phyloP scores from a whole-genome alignment of 64 coral and sea anemone genomes.

The Anthopleura sola region DNA sequence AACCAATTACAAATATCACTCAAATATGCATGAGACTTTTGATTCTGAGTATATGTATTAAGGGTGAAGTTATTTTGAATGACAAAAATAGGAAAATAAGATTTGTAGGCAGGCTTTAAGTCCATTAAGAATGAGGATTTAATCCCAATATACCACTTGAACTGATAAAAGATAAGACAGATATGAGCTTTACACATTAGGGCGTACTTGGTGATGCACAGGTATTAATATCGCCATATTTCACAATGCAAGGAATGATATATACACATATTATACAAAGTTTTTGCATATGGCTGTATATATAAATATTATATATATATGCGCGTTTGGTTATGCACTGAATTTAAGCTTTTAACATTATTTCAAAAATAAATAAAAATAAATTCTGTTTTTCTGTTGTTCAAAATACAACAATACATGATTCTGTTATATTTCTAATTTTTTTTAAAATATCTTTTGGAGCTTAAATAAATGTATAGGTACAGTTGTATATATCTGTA shows the following conservation, averaged over 20 bases:
- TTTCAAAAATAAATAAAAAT: no score
- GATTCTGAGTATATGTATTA: not conserved
- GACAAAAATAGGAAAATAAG: not conserved
- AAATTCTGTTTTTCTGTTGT: no score
- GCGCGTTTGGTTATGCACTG: no score
- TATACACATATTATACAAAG: no score
- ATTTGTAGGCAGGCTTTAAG: not conserved
- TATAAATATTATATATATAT: no score
- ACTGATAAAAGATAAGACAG: slow-evolving; percentile 7
- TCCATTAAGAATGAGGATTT: slow-evolving; percentile 5
- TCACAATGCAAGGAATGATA: not conserved
- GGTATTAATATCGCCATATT: not conserved
- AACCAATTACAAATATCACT: not conserved
- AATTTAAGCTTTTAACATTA: no score
- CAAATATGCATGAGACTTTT: not conserved
- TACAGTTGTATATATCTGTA: no score
- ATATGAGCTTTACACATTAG: slow-evolving; percentile 11
- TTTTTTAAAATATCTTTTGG: no score
- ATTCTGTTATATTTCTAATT: no score
- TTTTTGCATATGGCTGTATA: no score
- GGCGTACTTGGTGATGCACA: not conserved
- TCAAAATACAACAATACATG: no score
- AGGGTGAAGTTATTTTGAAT: not conserved
- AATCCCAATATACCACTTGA: not conserved
- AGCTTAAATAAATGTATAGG: no score